A percentile compares a stretch with the other conserved stretches of the same genome.
phyloP scores from a whole-genome alignment of 1,140 invertebrate species.

The Ooceraea biroi region DNA sequence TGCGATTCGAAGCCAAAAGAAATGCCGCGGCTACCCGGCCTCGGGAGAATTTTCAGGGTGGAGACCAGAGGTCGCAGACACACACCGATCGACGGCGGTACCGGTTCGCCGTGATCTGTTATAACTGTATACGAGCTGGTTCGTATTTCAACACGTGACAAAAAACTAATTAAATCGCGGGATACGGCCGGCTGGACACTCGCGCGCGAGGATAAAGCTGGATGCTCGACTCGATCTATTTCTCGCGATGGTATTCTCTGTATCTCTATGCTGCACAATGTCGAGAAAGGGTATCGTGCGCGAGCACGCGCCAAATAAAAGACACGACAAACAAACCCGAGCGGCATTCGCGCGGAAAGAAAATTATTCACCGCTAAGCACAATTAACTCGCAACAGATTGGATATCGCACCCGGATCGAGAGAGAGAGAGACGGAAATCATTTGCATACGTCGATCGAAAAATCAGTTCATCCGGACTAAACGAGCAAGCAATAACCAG shows the following conservation, averaged over 20 bases:
- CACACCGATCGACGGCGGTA: constrained; percentile 51
- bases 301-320: background rate
- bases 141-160: constrained; percentile 41
- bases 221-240: background rate
- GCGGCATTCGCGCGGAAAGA: background rate
- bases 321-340: background rate
- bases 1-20: constrained; percentile 3
- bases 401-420: background rate
- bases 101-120: constrained; percentile 66
- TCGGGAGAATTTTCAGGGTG: background rate
- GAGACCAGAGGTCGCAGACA: constrained; percentile 15
- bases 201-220: constrained; percentile 29
- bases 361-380: background rate
- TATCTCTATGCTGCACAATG: background rate
- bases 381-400: background rate
- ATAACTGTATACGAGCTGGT: constrained; percentile 67
- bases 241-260: background rate
- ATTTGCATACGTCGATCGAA: background rate
- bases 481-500: background rate
- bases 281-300: background rate
- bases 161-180: constrained; percentile 71
- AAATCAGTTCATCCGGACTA: background rate
- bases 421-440: no score
- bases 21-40: background rate
- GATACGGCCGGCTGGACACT: constrained; percentile 52